phyloP scores from a whole-genome alignment of 2,888 invertebrate genomes.

The Drosophila siamana region DNA sequence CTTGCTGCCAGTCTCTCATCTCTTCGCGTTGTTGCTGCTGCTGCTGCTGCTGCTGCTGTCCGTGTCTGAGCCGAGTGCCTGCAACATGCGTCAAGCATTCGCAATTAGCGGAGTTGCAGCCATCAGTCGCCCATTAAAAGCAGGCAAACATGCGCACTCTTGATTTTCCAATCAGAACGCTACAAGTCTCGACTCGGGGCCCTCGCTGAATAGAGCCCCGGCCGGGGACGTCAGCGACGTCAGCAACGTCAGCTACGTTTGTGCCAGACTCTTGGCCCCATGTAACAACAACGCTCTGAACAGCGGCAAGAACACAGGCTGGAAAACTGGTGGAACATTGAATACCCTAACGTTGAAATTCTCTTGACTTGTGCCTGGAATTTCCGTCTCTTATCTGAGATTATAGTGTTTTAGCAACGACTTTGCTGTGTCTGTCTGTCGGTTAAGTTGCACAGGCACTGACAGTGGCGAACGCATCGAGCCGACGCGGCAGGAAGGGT shows the following conservation, averaged over 20 bases:
- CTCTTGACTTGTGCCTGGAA: too few relatives aligned
- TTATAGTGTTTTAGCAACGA: too few relatives aligned
- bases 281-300: conserved; percentile 27
- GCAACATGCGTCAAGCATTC: conserved; percentile 80
- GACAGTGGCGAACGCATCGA: conserved; percentile 5
- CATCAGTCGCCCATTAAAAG: conserved; percentile 77
- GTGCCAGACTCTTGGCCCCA: conserved; percentile 40
- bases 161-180: conserved; percentile 79
- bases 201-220: conserved; percentile 25
- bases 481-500: conserved; percentile 39
- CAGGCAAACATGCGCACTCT: conserved; percentile 76
- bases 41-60: conserved; percentile 42
- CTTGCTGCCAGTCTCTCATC: conserved; percentile 29
- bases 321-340: conserved; percentile 5
- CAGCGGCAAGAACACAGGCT: conserved; percentile 15
- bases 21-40: conserved; percentile 20
- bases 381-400: too few relatives aligned
- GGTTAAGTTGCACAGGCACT: too few relatives aligned
- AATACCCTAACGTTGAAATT: too few relatives aligned
- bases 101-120: conserved; percentile 77
- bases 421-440: too few relatives aligned
- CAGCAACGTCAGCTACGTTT: conserved; percentile 69
- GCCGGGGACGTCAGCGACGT: conserved; percentile 61
- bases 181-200: conserved; percentile 33
- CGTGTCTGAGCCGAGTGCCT: conserved; percentile 74